A percentile compares a stretch with the other conserved stretches of the same genome.
Evolutionary conservation across 2,113 vertebrate species (phyloP).

Genomic region (Vireo altiloquus): DNA sequence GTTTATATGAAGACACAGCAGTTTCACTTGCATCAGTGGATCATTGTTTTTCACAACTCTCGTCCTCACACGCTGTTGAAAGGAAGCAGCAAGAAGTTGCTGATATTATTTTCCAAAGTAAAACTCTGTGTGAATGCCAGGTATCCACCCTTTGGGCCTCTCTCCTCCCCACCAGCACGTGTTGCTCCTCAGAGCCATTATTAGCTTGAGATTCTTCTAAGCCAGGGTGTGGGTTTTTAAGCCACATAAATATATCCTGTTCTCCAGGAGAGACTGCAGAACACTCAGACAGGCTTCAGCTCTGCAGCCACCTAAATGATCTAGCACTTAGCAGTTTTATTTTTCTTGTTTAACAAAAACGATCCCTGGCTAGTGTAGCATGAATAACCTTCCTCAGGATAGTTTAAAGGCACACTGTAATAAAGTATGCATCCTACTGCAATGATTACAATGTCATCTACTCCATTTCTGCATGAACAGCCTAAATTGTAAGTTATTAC

Average conservation of each 20-base stretch:
- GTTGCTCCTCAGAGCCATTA: not conserved
- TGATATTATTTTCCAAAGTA: conserved; percentile 17
- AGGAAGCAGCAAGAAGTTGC: not conserved
- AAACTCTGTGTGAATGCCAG: not conserved
- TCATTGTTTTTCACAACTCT: not conserved
- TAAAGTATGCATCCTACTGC: conserved; percentile 20
- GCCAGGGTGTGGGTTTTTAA: not conserved
- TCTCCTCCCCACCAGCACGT: not conserved
- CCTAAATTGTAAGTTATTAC: not conserved
- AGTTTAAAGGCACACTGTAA: not conserved
- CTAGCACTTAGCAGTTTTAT: conserved; percentile 16
- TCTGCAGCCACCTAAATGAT: not conserved
- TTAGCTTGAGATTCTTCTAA: not conserved
- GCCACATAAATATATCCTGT: not conserved
- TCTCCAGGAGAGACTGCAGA: not conserved
- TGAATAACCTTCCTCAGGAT: conserved; percentile 2
- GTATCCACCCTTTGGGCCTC: not conserved
- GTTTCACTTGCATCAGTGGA: not conserved
- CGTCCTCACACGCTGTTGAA: not conserved
- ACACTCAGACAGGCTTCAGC: not conserved
- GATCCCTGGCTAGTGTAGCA: not conserved
- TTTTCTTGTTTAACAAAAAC: conserved; percentile 37
- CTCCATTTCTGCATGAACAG: not conserved
- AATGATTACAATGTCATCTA: conserved; percentile 42
- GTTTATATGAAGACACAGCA: not conserved